Conservation (phyloP, 2,888 invertebrate species). For the Ochlodes sylvanus region DNA sequence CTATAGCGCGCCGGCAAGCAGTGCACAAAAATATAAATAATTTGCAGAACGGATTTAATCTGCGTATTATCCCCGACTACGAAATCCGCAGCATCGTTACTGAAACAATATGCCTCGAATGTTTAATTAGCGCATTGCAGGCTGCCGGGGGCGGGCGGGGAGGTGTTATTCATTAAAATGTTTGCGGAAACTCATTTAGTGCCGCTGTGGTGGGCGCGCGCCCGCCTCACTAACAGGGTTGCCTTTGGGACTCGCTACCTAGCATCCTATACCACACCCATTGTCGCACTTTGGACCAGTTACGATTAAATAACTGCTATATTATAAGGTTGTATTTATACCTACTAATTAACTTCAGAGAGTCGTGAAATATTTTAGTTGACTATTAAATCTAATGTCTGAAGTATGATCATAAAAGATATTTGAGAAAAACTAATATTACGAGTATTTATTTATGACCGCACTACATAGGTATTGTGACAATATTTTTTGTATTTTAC, state of each 20-base stretch:
- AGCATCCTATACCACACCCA: constrained; percentile 24
- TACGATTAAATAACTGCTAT: constrained; percentile 10
- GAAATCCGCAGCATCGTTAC: constrained; percentile 70
- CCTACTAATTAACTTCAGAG: not conserved
- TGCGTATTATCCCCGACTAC: constrained; percentile 55
- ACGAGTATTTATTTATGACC: too few species aligned
- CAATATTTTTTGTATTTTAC: too few species aligned
- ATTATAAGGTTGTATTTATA: not conserved
- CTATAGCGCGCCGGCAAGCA: constrained; percentile 17
- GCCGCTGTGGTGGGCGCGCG: constrained; percentile 74
- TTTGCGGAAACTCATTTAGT: constrained; percentile 84
- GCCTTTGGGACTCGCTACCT: constrained; percentile 38
- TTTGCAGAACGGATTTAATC: constrained; percentile 50
- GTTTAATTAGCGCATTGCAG: constrained; percentile 84
- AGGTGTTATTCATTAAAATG: constrained; percentile 85
- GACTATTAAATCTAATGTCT: too few species aligned
- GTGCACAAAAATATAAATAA: constrained; percentile 37
- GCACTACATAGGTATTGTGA: too few species aligned
- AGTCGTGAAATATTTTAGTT: not conserved
- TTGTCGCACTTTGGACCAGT: constrained; percentile 25
- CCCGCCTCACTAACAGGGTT: constrained; percentile 48
- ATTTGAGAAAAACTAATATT: too few species aligned
- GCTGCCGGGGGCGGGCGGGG: constrained; percentile 55
- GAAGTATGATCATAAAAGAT: too few species aligned
- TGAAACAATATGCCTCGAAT: constrained; percentile 82